Conservation (phyloP, 2,888 invertebrate species). For the Byasa hedistus region DNA sequence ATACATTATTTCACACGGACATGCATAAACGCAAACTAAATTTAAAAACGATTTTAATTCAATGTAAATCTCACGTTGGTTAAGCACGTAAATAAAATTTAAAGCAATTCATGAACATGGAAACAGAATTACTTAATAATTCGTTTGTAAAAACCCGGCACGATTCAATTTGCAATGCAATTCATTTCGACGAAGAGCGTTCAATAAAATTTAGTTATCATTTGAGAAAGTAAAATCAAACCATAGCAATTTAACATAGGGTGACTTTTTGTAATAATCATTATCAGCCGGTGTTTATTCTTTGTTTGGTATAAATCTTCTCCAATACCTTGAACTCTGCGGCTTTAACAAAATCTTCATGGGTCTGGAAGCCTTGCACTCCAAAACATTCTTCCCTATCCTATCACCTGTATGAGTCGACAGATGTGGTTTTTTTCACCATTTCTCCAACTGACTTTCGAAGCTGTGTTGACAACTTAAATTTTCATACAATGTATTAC, state of each 20-base stretch:
- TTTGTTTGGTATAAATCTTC: not conserved
- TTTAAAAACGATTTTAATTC: not conserved
- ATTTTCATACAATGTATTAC: not conserved
- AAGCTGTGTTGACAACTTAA: not conserved
- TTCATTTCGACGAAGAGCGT: constrained; percentile 11
- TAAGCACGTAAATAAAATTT: constrained; percentile 18
- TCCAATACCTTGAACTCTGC: not conserved
- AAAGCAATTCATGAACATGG: constrained; percentile 19
- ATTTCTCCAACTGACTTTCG: not conserved
- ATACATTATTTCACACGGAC: not conserved
- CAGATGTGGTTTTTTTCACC: not conserved
- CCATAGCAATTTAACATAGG: not conserved
- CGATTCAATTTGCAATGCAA: constrained; percentile 22
- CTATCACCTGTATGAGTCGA: no score
- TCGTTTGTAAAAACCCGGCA: constrained; percentile 20
- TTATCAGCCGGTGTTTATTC: not conserved
- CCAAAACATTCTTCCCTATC: no score
- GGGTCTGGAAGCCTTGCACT: no score
- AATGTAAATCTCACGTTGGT: not conserved
- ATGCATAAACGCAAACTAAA: not conserved
- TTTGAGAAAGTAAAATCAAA: not conserved
- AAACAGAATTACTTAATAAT: constrained; percentile 24
- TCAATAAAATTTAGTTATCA: not conserved
- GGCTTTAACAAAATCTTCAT: no score
- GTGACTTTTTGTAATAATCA: not conserved